phyloP scores from a whole-genome alignment of 2,113 vertebrate species.

The Calyptommatus sinebrachiatus region DNA sequence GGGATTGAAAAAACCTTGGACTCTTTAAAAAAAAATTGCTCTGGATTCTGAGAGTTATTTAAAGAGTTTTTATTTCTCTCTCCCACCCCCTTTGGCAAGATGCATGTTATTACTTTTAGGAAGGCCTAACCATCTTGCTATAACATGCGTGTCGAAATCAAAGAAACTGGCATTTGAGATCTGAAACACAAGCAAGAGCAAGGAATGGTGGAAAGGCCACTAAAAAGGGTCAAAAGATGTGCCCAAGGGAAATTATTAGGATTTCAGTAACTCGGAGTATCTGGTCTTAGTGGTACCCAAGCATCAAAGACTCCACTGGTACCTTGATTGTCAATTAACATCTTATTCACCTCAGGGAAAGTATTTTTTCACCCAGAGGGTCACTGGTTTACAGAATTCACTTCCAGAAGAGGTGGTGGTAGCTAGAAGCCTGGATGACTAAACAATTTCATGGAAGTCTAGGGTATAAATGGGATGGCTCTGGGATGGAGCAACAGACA shows the following conservation, averaged over 20 bases:
- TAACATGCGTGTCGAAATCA: background rate
- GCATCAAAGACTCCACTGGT: background rate
- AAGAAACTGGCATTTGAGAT: background rate
- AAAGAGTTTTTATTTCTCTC: background rate
- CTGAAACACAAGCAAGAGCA: background rate
- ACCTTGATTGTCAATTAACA: background rate
- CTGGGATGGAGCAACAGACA: no score
- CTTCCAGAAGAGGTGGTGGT: no score
- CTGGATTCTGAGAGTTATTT: background rate
- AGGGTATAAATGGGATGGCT: no score
- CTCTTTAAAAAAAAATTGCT: conserved; percentile 3
- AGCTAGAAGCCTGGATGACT: no score
- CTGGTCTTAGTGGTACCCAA: background rate
- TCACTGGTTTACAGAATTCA: no score
- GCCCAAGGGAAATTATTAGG: background rate
- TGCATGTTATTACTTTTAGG: background rate
- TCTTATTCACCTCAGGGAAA: background rate
- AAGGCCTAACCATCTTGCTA: background rate
- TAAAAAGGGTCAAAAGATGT: background rate
- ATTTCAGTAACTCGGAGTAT: background rate
- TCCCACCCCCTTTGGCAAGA: background rate
- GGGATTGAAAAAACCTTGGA: background rate
- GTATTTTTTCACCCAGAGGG: no score
- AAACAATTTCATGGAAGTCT: no score
- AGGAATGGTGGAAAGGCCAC: background rate